A percentile compares a stretch with the other conserved stretches of the same genome.
Evolutionary conservation across 2,113 vertebrate genomes (phyloP).

Genomic region (Stegastes partitus): DNA sequence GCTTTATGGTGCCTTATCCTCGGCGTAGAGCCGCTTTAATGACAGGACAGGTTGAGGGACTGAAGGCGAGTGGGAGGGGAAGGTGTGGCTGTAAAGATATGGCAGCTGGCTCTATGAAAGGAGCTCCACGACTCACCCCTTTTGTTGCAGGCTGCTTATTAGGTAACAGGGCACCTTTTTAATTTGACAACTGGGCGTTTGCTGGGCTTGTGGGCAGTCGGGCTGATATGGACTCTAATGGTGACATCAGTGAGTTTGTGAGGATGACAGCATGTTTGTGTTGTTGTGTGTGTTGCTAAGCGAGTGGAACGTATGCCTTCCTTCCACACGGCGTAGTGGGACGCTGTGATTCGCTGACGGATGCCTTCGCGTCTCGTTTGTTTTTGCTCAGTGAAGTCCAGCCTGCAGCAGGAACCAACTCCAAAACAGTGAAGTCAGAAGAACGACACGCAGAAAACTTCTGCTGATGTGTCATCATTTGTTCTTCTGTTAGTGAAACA

Average conservation of each 20-base stretch:
- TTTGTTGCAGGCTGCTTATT: slow-evolving; percentile 65
- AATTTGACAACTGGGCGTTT: slow-evolving; percentile 29
- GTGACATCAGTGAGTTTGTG: background rate
- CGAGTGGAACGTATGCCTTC: no score
- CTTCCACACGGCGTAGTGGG: no score
- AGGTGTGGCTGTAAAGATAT: slow-evolving; percentile 72
- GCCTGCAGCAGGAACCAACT: no score
- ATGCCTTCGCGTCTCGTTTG: no score
- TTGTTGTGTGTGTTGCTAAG: background rate
- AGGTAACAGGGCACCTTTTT: slow-evolving; percentile 41
- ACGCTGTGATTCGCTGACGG: no score
- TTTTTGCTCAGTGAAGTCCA: no score
- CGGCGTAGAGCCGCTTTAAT: slow-evolving; percentile 63
- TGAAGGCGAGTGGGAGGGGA: slow-evolving; percentile 61
- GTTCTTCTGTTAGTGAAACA: no score
- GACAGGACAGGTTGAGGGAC: slow-evolving; percentile 51
- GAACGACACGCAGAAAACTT: no score
- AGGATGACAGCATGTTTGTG: background rate
- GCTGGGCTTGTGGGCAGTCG: slow-evolving; percentile 9
- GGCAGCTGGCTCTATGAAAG: slow-evolving; percentile 64
- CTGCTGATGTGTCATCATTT: no score
- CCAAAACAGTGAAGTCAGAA: no score
- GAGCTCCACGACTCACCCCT: slow-evolving; percentile 45
- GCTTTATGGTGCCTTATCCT: slow-evolving; percentile 61
- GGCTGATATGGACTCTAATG: background rate